Conservation (phyloP, 1,140 invertebrate species). For the Latrodectus geometricus region DNA sequence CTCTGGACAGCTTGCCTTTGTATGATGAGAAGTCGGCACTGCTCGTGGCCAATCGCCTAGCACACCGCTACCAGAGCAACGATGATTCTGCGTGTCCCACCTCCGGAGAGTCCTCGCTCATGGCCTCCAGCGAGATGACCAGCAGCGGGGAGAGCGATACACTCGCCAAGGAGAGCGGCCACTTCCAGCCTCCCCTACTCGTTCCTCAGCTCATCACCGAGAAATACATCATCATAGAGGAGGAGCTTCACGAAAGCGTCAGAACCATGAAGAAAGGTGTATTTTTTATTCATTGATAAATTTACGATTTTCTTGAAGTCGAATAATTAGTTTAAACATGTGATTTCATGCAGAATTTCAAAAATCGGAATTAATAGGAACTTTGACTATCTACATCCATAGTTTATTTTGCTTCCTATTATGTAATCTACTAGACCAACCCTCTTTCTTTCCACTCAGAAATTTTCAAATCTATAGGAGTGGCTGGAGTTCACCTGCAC, state of each 20-base stretch:
- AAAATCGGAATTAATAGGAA: too few relatives aligned
- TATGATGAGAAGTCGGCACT: constrained; percentile 21
- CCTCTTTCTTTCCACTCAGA: too few relatives aligned
- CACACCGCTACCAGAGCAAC: constrained; percentile 40
- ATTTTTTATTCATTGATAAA: not conserved
- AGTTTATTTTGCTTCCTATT: too few relatives aligned
- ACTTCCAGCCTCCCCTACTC: constrained; percentile 14
- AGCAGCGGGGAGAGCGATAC: constrained; percentile 32
- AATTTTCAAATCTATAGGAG: too few relatives aligned
- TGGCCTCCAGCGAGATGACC: constrained; percentile 46
- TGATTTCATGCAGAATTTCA: too few relatives aligned
- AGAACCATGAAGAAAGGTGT: constrained; percentile 24
- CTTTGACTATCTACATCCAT: too few relatives aligned
- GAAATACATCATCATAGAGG: constrained; percentile 43
- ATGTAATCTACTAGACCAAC: too few relatives aligned
- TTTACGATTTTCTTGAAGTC: not conserved
- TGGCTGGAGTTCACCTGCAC: too few relatives aligned
- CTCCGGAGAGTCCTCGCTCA: not conserved
- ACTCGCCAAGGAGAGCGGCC: constrained; percentile 39
- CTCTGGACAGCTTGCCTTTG: not conserved
- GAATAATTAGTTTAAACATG: too few relatives aligned
- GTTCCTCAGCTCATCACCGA: constrained; percentile 28
- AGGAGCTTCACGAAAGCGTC: not conserved
- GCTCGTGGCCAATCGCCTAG: constrained; percentile 13
- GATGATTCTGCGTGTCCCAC: constrained; percentile 28